These are phyloP conservation scores for Myotis davidii DNA, from an alignment of 2,113 vertebrate genomes.

Conservation along the genomic window DNA sequence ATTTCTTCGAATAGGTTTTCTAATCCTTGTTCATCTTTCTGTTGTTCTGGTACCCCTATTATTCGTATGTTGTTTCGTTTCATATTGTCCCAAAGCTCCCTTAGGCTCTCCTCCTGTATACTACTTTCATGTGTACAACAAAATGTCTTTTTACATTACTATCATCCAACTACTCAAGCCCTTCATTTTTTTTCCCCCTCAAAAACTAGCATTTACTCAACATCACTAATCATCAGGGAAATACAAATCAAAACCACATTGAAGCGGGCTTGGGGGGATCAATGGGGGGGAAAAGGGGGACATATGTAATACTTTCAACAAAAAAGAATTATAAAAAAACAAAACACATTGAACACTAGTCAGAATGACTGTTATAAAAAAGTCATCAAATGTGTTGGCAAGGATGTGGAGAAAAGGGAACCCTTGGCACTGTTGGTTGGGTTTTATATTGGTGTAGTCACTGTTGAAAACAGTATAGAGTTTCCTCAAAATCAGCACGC, in stretches of 20 bases:
- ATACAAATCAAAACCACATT: neutral
- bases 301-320: no score
- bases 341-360: neutral
- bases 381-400: neutral
- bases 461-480: neutral
- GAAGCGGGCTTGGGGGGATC: no score
- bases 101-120: no score
- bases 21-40: no score
- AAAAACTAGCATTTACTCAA: neutral
- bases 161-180: neutral
- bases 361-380: neutral
- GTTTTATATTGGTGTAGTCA: neutral
- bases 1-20: no score
- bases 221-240: neutral
- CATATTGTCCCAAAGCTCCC: no score
- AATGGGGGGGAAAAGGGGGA: no score
- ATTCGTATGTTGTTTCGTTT: no score
- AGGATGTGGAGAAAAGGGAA: neutral
- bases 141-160: conserved; percentile 30
- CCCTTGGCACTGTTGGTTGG: neutral
- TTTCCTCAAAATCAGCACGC: neutral
- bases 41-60: no score
- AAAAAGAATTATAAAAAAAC: no score
- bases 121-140: neutral
- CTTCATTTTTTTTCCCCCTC: neutral